Evolutionary conservation across 2,797 vertebrate genomes (phyloP), one percentile per base, ranked within the genome.

Genomic region (Chanos chanos): DNA sequence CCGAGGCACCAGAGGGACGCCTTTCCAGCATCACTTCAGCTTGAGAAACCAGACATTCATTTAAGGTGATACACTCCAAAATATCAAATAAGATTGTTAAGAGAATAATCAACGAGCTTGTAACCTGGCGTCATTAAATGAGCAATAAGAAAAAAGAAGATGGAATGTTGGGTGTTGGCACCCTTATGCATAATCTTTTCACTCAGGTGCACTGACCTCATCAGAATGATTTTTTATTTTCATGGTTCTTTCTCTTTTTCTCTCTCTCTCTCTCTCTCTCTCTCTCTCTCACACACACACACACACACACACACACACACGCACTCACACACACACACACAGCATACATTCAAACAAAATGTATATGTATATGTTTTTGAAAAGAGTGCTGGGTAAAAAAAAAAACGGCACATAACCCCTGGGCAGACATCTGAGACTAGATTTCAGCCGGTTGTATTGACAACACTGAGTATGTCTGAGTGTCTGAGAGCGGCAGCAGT

Each of bases 401-500:
- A 6, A 13, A 10, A 2, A 34, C 12, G 4, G 10, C 34, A 21
- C 19, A 41, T 50, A 25, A 27, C n/a, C 3, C 6, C 15, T 36
- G 63, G 27, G 55, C 50, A 61, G 40, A 37, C 22, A 36, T 33
- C 27, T 37, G n/a, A 13, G 27, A 12, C 48, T 69, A 58, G 52
- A 69, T 64, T n/a, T n/a, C n/a, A n/a, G n/a, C 47, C 56, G 16
- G 50, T 61, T 18, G 31, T 44, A 37, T 39, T 68, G 64, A 41
- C 39, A 45, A n/a, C 51, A 55, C 22, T 68, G 60, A 54, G 59
- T 76, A 69, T 79, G 57, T 51, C 63, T 45, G 36, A 59, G 53
- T 24, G 62, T 85, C 78, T 81, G 79, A 83, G 53, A 83, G n/a
- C n/a, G n/a, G n/a, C 63, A 66, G 22, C 28, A 58, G 64, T 41